A percentile compares a stretch with the other conserved stretches of the same genome.
Evolutionary conservation across 2,113 vertebrate species (phyloP).

Genomic region (Crotalus tigris): DNA sequence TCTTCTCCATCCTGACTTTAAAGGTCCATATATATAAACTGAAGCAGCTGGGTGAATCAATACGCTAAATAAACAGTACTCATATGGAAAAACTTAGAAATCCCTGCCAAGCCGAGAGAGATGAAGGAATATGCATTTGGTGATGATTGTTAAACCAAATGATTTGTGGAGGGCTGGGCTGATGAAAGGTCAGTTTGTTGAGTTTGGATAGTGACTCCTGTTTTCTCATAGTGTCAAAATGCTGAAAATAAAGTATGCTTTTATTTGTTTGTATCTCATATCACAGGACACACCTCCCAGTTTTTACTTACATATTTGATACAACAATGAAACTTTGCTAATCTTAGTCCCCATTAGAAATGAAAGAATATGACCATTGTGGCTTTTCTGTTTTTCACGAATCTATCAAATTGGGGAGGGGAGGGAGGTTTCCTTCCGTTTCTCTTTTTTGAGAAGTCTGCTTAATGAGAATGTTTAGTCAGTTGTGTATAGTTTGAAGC

Average conservation of each 20-base stretch:
- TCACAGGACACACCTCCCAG: accelerated
- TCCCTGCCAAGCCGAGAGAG: slow-evolving; percentile 19
- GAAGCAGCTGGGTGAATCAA: slow-evolving; percentile 51
- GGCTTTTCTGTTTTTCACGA: background rate
- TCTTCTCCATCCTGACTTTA: background rate
- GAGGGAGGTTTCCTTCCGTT: background rate
- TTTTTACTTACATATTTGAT: background rate
- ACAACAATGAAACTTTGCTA: background rate
- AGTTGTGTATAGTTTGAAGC: background rate
- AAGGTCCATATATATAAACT: slow-evolving; percentile 27
- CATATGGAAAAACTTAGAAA: slow-evolving; percentile 56
- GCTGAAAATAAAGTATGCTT: slow-evolving; percentile 1
- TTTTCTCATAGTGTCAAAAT: background rate
- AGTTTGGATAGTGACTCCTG: slow-evolving; percentile 17
- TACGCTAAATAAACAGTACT: slow-evolving; percentile 50
- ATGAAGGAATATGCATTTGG: background rate
- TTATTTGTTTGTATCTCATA: background rate
- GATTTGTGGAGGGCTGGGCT: background rate
- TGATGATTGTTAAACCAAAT: slow-evolving; percentile 27
- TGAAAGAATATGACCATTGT: background rate
- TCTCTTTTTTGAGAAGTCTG: background rate
- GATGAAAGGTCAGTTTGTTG: background rate
- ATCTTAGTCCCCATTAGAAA: slow-evolving; percentile 2
- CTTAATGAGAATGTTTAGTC: background rate
- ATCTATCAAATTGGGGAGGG: background rate